Percentiles rank a stretch among this genome's conserved stretches.
Conservation (phyloP, 2,888 invertebrate genomes). For the Melinaea menophilus region DNA sequence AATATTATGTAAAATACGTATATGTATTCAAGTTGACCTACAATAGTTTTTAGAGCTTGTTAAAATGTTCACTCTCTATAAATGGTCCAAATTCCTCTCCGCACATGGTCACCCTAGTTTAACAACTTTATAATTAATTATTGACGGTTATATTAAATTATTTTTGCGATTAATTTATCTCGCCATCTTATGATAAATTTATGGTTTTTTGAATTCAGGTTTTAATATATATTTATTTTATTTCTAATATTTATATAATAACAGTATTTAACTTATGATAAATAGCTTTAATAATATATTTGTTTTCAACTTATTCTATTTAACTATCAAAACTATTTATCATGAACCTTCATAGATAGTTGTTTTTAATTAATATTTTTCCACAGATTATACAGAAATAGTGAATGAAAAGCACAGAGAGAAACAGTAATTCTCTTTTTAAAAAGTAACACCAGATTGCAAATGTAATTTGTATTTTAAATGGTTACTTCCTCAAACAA, state of each 20-base stretch:
- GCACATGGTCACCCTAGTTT: conserved; percentile 26
- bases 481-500: conserved; percentile 37
- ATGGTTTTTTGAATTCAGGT: not conserved
- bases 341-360: no score
- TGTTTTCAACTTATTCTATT: no score
- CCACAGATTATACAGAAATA: no score
- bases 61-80: conserved; percentile 8
- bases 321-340: no score
- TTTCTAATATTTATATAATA: not conserved
- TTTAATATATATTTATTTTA: not conserved
- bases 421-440: not conserved
- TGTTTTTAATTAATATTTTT: no score
- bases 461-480: conserved; percentile 32
- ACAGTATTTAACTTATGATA: no score
- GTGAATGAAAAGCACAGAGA: not conserved
- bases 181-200: not conserved
- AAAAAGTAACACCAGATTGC: conserved; percentile 9
- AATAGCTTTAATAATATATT: no score
- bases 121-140: conserved; percentile 27
- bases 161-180: conserved; percentile 11
- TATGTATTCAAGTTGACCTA: conserved; percentile 7
- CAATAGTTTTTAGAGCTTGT: not conserved
- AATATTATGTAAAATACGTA: not conserved
- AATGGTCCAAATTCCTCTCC: conserved; percentile 15
- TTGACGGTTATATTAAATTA: conserved; percentile 12